Evolutionary conservation across 2,797 vertebrate species (phyloP), one percentile per base, ranked within the genome.

Genomic region (Manis pentadactyla): DNA sequence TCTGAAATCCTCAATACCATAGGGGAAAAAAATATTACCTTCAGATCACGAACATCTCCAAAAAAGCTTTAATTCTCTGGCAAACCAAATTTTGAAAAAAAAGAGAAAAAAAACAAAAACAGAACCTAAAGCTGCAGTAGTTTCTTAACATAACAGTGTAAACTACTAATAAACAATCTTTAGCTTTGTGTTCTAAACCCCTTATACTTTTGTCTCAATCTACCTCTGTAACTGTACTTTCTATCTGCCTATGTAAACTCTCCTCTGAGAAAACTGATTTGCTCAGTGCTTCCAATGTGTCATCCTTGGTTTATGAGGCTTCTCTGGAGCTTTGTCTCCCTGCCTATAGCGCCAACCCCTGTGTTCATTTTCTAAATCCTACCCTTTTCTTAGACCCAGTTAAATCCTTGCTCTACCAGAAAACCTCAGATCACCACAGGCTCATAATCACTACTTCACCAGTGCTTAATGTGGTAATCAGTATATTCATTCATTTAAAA

Each of bases 141-240:
- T 14, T 88, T 61, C 66, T 89, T 74, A 79, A 97, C 96, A 87
- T 87, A 74, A 95, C 63, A 93, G 8, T 39, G 64, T 68, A 87
- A 61, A 69, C 61, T 66, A 66, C 25, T 25, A 87, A 93, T 25
- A 3, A 96, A 39, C 61, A 86, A 88, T 42, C 55, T 34, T 89
- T 64, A 63, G 59, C 53, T 92, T 25, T 89, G 27, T 37, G 39
- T 51, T 69, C 86, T 68, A 78, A 82, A 93, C 34, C 51, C 21
- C 37, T 59, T 17, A 63, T 4, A 23, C 63, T 84, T 71, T 25
- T 46, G 25, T n/a, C 31, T 75, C 23, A 53, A 73, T 21, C 75
- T 83, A 57, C 46, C 11, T 92, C 79, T 88, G 1, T 37, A 61
- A 90, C 25, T 73, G 46, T 37, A 92, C 46, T 90, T 87, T 96